Conservation (phyloP, 2,888 invertebrate species). For the Neocrepidodera transversa region DNA sequence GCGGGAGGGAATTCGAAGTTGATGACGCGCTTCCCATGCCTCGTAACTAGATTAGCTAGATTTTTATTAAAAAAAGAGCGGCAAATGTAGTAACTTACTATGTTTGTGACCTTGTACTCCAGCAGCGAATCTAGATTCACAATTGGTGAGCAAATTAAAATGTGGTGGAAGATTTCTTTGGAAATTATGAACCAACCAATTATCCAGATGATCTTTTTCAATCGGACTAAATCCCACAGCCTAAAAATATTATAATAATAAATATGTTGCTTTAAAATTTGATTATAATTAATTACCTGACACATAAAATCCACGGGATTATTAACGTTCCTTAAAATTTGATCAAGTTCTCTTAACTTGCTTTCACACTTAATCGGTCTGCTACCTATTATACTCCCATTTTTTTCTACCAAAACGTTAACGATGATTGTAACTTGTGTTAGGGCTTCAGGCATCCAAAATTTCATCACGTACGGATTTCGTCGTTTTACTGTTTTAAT, state of each 20-base stretch:
- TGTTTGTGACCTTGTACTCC: slow-evolving; percentile 63
- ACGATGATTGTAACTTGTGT: slow-evolving; percentile 84
- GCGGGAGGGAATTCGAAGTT: too few relatives aligned
- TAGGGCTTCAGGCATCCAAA: slow-evolving; percentile 82
- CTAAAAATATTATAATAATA: slow-evolving; percentile 58
- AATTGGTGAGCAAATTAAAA: slow-evolving; percentile 72
- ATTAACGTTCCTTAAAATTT: slow-evolving; percentile 77
- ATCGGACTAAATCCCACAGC: slow-evolving; percentile 81
- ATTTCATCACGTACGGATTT: slow-evolving; percentile 85
- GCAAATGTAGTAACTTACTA: too few relatives aligned
- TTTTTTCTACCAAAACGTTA: slow-evolving; percentile 81
- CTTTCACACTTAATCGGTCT: slow-evolving; percentile 91
- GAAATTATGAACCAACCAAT: slow-evolving; percentile 81
- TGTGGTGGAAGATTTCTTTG: slow-evolving; percentile 87
- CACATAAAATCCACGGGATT: slow-evolving; percentile 90
- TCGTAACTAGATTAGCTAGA: too few relatives aligned
- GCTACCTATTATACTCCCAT: slow-evolving; percentile 79
- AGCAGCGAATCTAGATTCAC: slow-evolving; percentile 54
- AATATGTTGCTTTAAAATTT: neutral
- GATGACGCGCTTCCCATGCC: too few relatives aligned
- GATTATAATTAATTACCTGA: slow-evolving; percentile 65
- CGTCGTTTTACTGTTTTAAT: slow-evolving; percentile 77
- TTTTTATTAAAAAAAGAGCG: too few relatives aligned
- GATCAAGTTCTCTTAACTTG: slow-evolving; percentile 80
- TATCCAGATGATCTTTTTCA: slow-evolving; percentile 80